These are phyloP conservation scores for Drosophila gaucha DNA, from an alignment of 2,888 invertebrate species.

Conservation along the genomic window DNA sequence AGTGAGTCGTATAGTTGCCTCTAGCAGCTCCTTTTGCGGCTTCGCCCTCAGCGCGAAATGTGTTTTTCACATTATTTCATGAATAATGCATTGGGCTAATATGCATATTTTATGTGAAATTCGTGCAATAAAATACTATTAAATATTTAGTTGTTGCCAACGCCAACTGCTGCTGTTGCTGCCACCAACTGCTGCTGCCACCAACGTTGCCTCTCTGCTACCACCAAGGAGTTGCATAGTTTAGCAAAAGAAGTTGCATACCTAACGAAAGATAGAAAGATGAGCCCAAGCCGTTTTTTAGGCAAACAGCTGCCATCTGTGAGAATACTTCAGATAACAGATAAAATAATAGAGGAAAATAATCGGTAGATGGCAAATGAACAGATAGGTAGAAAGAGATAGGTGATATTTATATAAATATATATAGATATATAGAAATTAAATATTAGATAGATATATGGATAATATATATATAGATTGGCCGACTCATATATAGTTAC, in stretches of 20 bases:
- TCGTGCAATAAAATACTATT: constrained; percentile 84
- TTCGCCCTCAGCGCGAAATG: constrained; percentile 65
- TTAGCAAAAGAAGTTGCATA: constrained; percentile 39
- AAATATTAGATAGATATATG: no score
- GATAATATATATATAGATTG: background rate
- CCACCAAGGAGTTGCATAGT: constrained; percentile 56
- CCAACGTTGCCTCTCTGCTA: constrained; percentile 29
- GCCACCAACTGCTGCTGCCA: constrained; percentile 16
- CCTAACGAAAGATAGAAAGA: constrained; percentile 34
- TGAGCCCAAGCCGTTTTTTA: constrained; percentile 8
- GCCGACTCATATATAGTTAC: no score
- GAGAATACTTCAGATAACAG: background rate
- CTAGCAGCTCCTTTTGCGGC: constrained; percentile 47
- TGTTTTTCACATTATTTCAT: constrained; percentile 83
- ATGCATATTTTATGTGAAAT: constrained; percentile 84
- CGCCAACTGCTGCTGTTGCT: constrained; percentile 13
- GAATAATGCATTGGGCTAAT: constrained; percentile 83
- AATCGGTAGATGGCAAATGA: background rate
- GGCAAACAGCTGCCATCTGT: constrained; percentile 1
- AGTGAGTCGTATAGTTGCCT: constrained; percentile 19
- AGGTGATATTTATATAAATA: background rate
- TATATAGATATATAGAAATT: no score
- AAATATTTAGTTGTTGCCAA: constrained; percentile 82
- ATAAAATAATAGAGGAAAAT: background rate
- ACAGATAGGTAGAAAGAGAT: background rate